Evolutionary conservation across 2,797 vertebrate species (phyloP), one percentile per base, ranked within the genome.

Genomic region (Prunella strophiata): DNA sequence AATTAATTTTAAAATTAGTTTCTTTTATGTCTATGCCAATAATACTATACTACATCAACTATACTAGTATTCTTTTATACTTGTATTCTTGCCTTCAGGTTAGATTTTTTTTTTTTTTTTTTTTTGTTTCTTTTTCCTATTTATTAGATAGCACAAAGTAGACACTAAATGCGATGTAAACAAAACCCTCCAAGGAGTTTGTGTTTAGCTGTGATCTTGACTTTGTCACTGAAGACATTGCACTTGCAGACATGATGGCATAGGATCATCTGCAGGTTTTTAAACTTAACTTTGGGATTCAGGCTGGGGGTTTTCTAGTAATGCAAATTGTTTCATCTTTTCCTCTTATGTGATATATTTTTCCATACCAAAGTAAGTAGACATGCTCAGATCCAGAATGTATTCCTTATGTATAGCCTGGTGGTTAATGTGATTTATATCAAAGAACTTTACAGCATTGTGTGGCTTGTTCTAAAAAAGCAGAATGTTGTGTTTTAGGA

Each of bases 171-270:
- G 16, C 4, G 57, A 14, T 54, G 55, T 75, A 40, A 58, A 58
- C n/a, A 87, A 82, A 92, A 43, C 58, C 93, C 45, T 94, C 15
- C 17, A 82, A 38, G 40, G 78, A 38, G 23, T 83, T 88, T 72
- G 9, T 67, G 9, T 86, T 74, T 77, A 90, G 32, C 36, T 45
- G 29, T 54, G 66, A 34, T 80, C 48, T 50, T 95, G 70, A 77
- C 42, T 93, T 93, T 91, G 82, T 94, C 36, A 27, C 11, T 4
- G 4, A 88, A 92, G 88, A 72, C 17, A 19, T 55, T 86, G 7
- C 17, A 54, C 93, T 96, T 94, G 72, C 58, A 93, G 19, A 65
- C 71, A 3, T 47, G 50, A 89, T 88, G 38, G 32, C 18, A 51
- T 30, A 43, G 67, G 36, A 75, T 62, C n/a, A 40, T 74, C 54